Conservation (phyloP, 2,113 vertebrate genomes). For the Girardinichthys multiradiatus region DNA sequence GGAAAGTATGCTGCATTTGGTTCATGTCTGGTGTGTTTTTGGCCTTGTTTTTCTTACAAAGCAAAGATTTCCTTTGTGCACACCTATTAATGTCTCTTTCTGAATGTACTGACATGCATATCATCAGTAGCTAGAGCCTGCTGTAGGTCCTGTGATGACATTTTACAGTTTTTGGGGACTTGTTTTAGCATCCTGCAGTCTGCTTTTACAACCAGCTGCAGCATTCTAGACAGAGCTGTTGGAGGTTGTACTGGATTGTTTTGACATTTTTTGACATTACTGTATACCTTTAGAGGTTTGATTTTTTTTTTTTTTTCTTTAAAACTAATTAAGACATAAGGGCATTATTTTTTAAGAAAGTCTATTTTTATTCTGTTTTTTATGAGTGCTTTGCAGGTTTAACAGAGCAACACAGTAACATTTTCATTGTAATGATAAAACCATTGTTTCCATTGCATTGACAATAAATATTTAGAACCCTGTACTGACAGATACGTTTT, state of each 20-base stretch:
- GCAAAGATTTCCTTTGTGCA: no score
- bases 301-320: no score
- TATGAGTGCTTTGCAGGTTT: background rate
- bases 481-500: background rate
- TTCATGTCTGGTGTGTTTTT: background rate
- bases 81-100: background rate
- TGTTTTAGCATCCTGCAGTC: background rate
- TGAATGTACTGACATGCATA: background rate
- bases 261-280: no score
- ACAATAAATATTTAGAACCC: background rate
- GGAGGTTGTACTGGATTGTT: background rate
- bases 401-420: background rate
- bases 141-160: background rate
- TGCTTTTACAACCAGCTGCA: background rate
- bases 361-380: background rate
- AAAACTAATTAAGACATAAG: no score
- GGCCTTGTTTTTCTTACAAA: no score
- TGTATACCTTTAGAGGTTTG: no score
- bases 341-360: no score
- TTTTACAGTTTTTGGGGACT: background rate
- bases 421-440: background rate
- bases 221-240: background rate
- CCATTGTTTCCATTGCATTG: background rate
- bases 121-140: background rate
- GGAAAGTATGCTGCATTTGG: background rate